These are phyloP conservation scores for Scaptodrosophila latifasciaeformis DNA, from an alignment of 2,888 invertebrate genomes.

Conservation along the genomic window DNA sequence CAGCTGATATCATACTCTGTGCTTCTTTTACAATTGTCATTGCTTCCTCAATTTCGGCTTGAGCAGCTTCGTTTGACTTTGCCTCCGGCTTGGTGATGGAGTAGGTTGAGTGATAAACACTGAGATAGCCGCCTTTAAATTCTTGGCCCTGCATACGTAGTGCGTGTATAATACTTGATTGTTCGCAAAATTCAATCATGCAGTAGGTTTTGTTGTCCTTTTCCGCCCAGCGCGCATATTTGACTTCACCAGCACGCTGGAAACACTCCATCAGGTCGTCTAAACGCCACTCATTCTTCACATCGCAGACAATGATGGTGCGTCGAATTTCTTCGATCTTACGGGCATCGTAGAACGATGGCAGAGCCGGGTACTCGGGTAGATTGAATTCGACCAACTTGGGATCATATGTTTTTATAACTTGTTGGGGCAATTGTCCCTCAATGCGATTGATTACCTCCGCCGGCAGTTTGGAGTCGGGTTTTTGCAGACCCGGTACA, in stretches of 20 bases:
- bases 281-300: conserved; percentile 82
- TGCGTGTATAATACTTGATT: conserved; percentile 89
- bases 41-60: conserved; percentile 96
- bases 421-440: conserved; percentile 87
- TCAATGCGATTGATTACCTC: conserved; percentile 92
- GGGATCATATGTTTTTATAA: conserved; percentile 93
- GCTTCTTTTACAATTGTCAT: conserved; percentile 98
- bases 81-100: conserved; percentile 94
- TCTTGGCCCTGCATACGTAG: conserved; percentile 88
- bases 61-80: conserved; percentile 96
- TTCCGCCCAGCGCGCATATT: conserved; percentile 94
- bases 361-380: conserved; percentile 92
- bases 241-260: conserved; percentile 91
- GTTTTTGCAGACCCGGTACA: conserved; percentile 88
- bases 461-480: conserved; percentile 90
- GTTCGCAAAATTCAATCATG: conserved; percentile 95
- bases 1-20: conserved; percentile 94
- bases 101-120: conserved; percentile 93
- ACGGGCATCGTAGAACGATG: conserved; percentile 89
- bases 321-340: conserved; percentile 97
- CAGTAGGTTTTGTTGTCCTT: conserved; percentile 87
- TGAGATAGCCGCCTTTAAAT: conserved; percentile 81
- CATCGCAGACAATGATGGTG: conserved; percentile 90
- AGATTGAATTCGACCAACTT: conserved; percentile 87
- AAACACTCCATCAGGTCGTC: conserved; percentile 94